Evolutionary conservation across 2,113 vertebrate genomes (phyloP).

Genomic region (Cariama cristata): DNA sequence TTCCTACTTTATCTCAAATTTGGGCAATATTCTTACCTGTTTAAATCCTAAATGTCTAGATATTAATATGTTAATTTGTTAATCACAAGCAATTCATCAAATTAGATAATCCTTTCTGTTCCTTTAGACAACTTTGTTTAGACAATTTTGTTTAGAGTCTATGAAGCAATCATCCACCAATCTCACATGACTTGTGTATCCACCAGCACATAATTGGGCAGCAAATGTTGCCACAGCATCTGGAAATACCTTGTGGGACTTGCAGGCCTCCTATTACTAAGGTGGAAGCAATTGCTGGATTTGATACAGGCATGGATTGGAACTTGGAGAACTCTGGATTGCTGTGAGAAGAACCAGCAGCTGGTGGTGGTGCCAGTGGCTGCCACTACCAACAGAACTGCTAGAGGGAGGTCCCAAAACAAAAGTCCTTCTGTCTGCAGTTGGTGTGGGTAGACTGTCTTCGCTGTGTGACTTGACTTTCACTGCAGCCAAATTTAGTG

Average conservation of each 20-base stretch:
- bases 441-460: neutral
- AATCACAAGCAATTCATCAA: neutral
- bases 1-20: neutral
- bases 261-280: fast-evolving
- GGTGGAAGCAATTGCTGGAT: neutral
- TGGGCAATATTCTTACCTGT: neutral
- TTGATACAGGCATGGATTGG: neutral
- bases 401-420: neutral
- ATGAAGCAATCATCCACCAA: neutral
- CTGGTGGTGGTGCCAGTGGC: neutral
- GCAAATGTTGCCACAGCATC: neutral
- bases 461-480: neutral
- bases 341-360: neutral
- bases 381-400: neutral
- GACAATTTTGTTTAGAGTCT: neutral
- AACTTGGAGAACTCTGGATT: neutral
- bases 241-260: neutral
- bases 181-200: neutral
- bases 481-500: neutral
- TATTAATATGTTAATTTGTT: neutral
- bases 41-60: neutral
- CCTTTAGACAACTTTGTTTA: neutral
- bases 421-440: neutral
- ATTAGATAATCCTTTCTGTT: neutral
- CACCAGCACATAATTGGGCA: neutral